phyloP scores from a whole-genome alignment of 2,888 invertebrate species.

The Physocephala rufipes region DNA sequence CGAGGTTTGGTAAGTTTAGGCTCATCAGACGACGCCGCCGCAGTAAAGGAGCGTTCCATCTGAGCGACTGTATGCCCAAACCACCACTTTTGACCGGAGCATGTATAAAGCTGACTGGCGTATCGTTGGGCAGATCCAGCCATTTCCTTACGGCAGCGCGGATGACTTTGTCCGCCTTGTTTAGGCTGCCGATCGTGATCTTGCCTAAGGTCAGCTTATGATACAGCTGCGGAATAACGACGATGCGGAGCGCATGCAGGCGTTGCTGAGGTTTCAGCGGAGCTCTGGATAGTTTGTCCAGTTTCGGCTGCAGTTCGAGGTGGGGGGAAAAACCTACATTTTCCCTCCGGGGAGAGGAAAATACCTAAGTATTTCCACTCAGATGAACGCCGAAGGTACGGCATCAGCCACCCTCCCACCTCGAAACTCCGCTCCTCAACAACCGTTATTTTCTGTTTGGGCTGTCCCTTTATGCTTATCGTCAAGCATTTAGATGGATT shows the following conservation, averaged over 20 bases:
- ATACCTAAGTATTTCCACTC: constrained; percentile 17
- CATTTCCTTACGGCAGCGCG: constrained; percentile 12
- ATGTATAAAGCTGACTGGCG: neutral
- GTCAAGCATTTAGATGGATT: neutral
- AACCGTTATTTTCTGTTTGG: constrained; percentile 12
- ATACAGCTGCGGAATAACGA: constrained; percentile 5
- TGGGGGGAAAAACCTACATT: constrained; percentile 3
- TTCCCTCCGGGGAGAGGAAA: neutral
- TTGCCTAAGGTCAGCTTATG: constrained; percentile 10
- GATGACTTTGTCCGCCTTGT: neutral
- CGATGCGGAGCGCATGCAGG: neutral
- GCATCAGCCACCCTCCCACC: neutral
- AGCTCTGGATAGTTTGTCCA: neutral
- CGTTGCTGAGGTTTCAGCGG: constrained; percentile 22
- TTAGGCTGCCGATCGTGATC: constrained; percentile 7
- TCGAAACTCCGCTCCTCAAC: neutral
- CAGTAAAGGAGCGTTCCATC: neutral
- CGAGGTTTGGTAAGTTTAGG: constrained; percentile 3
- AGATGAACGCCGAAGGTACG: neutral
- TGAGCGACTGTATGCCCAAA: neutral
- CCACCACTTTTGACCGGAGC: neutral
- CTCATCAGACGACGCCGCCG: neutral
- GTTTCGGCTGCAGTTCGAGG: constrained; percentile 1
- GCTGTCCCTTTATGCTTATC: constrained; percentile 2
- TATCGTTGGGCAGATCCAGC: constrained; percentile 1